Evolutionary conservation across 2,797 vertebrate species (phyloP).

Genomic region (Xenopus petersii): DNA sequence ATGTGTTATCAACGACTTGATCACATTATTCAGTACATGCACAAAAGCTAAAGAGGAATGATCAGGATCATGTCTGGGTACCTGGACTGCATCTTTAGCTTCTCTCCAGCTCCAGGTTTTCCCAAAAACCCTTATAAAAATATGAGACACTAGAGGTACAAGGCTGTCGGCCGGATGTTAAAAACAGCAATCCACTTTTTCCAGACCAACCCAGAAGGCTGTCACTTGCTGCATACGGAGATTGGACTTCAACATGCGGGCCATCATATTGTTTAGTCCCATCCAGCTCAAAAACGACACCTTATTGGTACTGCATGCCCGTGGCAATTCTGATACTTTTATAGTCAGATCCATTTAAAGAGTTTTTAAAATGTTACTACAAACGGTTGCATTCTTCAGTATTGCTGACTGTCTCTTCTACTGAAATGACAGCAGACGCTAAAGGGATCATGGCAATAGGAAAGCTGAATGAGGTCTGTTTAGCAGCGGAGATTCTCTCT

Average conservation of each 20-base stretch:
- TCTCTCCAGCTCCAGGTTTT: slow-evolving; percentile 60
- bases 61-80: slow-evolving; percentile 55
- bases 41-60: too few species aligned
- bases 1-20: too few species aligned
- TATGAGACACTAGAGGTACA: slow-evolving; percentile 54
- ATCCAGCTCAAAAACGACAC: slow-evolving; percentile 50
- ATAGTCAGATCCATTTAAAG: slow-evolving; percentile 38
- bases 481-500: slow-evolving; percentile 50
- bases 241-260: slow-evolving; percentile 67
- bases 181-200: slow-evolving; percentile 90
- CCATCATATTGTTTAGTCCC: slow-evolving; percentile 57
- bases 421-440: slow-evolving; percentile 25
- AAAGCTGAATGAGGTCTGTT: slow-evolving; percentile 27
- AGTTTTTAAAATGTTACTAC: slow-evolving; percentile 46
- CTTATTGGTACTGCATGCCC: slow-evolving; percentile 42
- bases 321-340: slow-evolving; percentile 28
- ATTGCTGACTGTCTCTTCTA: slow-evolving; percentile 45
- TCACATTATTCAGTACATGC: too few species aligned
- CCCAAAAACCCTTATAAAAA: slow-evolving; percentile 54
- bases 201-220: slow-evolving; percentile 91
- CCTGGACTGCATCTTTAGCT: slow-evolving; percentile 77
- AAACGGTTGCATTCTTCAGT: slow-evolving; percentile 49
- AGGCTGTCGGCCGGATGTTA: slow-evolving; percentile 74
- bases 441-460: slow-evolving; percentile 49
- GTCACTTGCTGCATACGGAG: slow-evolving; percentile 84